These are phyloP conservation scores for Cassiopea andromeda DNA, from an alignment of 30 jellyfish, hydroid and myxozoan species.

Conservation along the genomic window DNA sequence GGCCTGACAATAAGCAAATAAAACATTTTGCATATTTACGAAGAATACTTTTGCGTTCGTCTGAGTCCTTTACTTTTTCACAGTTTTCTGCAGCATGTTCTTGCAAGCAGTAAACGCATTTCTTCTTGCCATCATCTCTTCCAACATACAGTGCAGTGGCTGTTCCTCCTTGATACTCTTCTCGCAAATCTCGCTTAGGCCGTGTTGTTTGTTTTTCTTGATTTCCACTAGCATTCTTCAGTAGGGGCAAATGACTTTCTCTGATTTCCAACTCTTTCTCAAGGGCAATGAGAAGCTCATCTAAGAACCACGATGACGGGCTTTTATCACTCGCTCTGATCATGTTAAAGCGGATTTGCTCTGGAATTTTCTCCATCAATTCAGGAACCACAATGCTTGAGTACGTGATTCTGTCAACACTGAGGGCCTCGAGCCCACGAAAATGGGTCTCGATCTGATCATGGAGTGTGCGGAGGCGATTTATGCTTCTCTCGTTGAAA, in stretches of 20 bases:
- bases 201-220: neutral
- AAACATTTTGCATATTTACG: conserved; percentile 28
- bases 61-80: conserved; percentile 2
- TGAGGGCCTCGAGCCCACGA: conserved; percentile 68
- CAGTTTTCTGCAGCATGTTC: conserved; percentile 42
- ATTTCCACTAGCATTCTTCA: neutral
- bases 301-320: conserved; percentile 4
- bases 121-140: conserved; percentile 4
- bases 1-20: conserved; percentile 24
- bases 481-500: conserved; percentile 39
- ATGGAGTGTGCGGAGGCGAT: conserved; percentile 27
- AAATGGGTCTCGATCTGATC: conserved; percentile 4
- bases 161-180: neutral
- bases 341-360: conserved; percentile 11
- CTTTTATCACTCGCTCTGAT: neutral
- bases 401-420: conserved; percentile 34
- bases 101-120: conserved; percentile 30
- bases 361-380: conserved; percentile 57
- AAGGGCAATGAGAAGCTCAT: conserved; percentile 2
- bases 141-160: conserved; percentile 6
- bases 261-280: conserved; percentile 17
- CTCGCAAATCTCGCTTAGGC: neutral
- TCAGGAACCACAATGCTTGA: conserved; percentile 30
- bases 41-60: conserved; percentile 18
- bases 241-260: conserved; percentile 36